Percentiles rank a stretch among this genome's conserved stretches.
Evolutionary conservation across 2,888 invertebrate species (phyloP).

Genomic region (Epistrophe grossulariae): DNA sequence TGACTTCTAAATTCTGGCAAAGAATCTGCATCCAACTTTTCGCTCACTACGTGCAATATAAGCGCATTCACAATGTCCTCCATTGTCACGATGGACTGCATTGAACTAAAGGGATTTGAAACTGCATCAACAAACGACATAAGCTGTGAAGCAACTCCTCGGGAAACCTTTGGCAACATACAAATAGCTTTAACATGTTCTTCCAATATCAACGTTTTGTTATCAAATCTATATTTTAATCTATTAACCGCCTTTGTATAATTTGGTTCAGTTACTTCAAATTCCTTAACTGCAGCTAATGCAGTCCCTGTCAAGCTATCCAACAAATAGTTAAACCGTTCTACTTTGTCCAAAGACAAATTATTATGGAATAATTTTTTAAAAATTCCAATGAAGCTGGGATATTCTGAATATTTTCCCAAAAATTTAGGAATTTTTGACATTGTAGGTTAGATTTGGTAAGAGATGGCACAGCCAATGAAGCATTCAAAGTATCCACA

Average conservation of each 20-base stretch:
- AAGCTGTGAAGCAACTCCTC: background rate
- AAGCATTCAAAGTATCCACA: background rate
- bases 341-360: slow-evolving; percentile 40
- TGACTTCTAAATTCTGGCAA: slow-evolving; percentile 59
- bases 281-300: slow-evolving; percentile 43
- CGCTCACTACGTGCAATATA: too few relatives aligned
- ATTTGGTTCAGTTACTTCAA: slow-evolving; percentile 65
- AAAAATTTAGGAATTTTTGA: slow-evolving; percentile 59
- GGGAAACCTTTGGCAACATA: slow-evolving; percentile 29
- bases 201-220: slow-evolving; percentile 68
- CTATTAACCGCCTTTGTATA: slow-evolving; percentile 61
- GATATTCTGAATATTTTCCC: slow-evolving; percentile 62
- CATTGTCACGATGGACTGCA: too few relatives aligned
- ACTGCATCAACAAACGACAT: slow-evolving; percentile 57
- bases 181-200: slow-evolving; percentile 63
- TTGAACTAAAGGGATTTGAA: slow-evolving; percentile 51
- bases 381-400: slow-evolving; percentile 62
- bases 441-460: slow-evolving; percentile 2
- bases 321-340: slow-evolving; percentile 36
- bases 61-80: too few relatives aligned
- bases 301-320: slow-evolving; percentile 16
- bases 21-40: too few relatives aligned
- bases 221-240: slow-evolving; percentile 62
- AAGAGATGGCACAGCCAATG: background rate
- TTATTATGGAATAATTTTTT: slow-evolving; percentile 36